phyloP scores from a whole-genome alignment of 2,113 vertebrate genomes.

The Odontesthes bonariensis region DNA sequence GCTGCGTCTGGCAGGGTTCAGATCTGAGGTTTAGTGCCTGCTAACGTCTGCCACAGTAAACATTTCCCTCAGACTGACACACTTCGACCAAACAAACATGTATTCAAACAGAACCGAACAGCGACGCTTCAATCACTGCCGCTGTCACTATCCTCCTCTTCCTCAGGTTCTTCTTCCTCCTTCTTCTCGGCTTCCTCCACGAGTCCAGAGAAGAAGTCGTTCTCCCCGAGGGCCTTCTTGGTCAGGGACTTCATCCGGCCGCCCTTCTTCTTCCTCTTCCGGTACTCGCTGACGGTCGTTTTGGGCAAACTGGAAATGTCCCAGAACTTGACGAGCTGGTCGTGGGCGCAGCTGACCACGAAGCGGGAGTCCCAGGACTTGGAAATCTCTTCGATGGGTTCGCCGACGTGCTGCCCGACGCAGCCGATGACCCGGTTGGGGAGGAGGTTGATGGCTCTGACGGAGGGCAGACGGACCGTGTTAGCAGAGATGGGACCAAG shows the following conservation, averaged over 20 bases:
- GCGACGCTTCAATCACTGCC: slow-evolving; percentile 64
- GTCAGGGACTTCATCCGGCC: slow-evolving; percentile 86
- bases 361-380: slow-evolving; percentile 83
- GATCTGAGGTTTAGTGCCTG: too few relatives aligned
- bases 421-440: slow-evolving; percentile 94
- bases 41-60: too few relatives aligned
- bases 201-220: slow-evolving; percentile 90
- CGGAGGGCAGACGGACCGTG: not conserved
- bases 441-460: slow-evolving; percentile 90
- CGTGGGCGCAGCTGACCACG: slow-evolving; percentile 91
- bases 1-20: too few relatives aligned
- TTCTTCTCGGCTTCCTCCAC: slow-evolving; percentile 61
- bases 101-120: not conserved
- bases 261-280: slow-evolving; percentile 89
- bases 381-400: slow-evolving; percentile 91
- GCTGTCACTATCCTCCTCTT: slow-evolving; percentile 53
- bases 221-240: slow-evolving; percentile 86
- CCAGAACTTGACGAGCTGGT: slow-evolving; percentile 97
- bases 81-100: not conserved
- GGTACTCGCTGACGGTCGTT: slow-evolving; percentile 88
- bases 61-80: too few relatives aligned
- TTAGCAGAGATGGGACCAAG: too few relatives aligned
- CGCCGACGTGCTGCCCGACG: slow-evolving; percentile 91
- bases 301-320: slow-evolving; percentile 83
- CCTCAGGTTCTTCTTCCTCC: slow-evolving; percentile 9